Evolutionary conservation across 2,113 vertebrate genomes (phyloP).

Genomic region (Pithys albifrons): DNA sequence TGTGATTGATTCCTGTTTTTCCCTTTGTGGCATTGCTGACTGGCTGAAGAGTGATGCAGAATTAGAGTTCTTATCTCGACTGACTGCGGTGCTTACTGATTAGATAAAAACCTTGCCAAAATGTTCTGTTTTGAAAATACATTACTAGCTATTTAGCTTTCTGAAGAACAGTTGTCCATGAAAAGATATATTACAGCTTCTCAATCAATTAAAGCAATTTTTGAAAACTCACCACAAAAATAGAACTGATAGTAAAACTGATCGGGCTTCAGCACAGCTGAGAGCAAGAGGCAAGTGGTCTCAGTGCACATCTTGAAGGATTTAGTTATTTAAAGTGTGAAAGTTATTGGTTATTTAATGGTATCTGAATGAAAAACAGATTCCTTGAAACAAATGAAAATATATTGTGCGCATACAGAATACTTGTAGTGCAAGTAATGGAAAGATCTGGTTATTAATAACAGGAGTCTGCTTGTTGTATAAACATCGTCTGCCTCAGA

Average conservation of each 20-base stretch:
- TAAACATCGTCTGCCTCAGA: conserved; percentile 41
- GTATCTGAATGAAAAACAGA: conserved; percentile 55
- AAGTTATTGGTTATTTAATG: conserved; percentile 59
- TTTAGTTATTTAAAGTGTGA: conserved; percentile 56
- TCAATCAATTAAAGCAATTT: conserved; percentile 11
- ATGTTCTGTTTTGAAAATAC: neutral
- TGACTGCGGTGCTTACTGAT: neutral
- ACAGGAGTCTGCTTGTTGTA: conserved; percentile 40
- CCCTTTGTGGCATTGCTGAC: neutral
- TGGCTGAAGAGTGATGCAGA: neutral
- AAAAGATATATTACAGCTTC: neutral
- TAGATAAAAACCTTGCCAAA: neutral
- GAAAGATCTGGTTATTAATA: conserved; percentile 66
- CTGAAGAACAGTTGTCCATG: neutral
- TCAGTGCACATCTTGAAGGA: conserved; percentile 48
- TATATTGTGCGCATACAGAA: neutral
- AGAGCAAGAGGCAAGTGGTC: conserved; percentile 13
- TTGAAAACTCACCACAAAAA: neutral
- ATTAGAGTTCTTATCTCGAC: neutral
- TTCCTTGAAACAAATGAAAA: conserved; percentile 21
- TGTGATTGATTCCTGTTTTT: neutral
- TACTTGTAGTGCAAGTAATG: conserved; percentile 61
- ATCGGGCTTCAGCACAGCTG: neutral
- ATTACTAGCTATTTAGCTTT: neutral
- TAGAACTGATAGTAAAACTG: neutral